These are phyloP conservation scores for Scrobipalpa costella DNA, from an alignment of 2,888 invertebrate species.

Conservation along the genomic window DNA sequence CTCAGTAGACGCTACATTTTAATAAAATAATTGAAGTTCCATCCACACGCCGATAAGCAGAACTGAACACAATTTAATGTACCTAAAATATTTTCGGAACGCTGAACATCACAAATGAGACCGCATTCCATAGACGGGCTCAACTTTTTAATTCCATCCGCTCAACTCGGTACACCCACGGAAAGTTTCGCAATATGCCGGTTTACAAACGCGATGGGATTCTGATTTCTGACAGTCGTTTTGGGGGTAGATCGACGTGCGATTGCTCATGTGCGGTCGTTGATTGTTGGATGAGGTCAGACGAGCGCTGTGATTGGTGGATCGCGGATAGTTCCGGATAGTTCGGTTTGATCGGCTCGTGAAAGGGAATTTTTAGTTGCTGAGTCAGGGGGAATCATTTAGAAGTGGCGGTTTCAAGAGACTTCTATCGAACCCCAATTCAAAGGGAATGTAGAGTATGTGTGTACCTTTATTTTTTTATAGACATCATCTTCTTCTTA, in stretches of 20 bases:
- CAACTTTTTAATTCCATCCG: slow-evolving; percentile 56
- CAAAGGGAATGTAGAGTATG: too few species aligned
- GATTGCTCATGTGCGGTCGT: slow-evolving; percentile 18
- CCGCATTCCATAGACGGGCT: slow-evolving; percentile 36
- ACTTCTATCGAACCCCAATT: too few species aligned
- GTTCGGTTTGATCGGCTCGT: background rate
- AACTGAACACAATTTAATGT: background rate
- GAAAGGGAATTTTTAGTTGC: background rate
- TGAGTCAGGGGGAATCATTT: background rate
- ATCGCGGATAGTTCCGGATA: background rate
- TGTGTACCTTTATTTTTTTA: too few species aligned
- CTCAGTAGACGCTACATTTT: too few species aligned
- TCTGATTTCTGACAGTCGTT: slow-evolving; percentile 29
- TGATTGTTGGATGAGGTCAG: slow-evolving; percentile 10
- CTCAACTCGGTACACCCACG: slow-evolving; percentile 33
- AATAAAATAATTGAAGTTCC: too few species aligned
- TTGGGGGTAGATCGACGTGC: slow-evolving; percentile 24
- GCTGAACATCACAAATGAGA: background rate
- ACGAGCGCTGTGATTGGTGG: background rate
- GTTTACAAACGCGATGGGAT: slow-evolving; percentile 42
- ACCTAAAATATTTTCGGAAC: background rate
- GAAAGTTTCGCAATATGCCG: slow-evolving; percentile 45
- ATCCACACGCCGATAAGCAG: too few species aligned
- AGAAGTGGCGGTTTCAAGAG: too few species aligned
- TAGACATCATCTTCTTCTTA: too few species aligned